A percentile compares a stretch with the other conserved stretches of the same genome.
Evolutionary conservation across 2,888 invertebrate genomes (phyloP).

Genomic region (Lithophane semibrunnea): DNA sequence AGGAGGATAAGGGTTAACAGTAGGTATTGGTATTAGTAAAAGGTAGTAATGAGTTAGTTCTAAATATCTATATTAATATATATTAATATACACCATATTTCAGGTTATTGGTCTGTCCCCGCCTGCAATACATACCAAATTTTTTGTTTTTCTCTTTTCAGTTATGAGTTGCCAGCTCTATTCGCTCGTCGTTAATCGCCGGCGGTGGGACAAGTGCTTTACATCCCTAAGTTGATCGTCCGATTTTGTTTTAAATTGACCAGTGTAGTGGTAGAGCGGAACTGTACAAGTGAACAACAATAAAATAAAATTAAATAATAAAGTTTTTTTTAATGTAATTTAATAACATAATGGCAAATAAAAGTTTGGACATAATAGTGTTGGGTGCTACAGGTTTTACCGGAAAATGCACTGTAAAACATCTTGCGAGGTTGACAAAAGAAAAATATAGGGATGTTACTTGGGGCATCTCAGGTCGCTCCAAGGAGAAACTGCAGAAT

Average conservation of each 20-base stretch:
- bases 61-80: too few species aligned
- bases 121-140: too few species aligned
- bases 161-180: too few species aligned
- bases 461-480: conserved; percentile 75
- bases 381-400: conserved; percentile 76
- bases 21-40: too few species aligned
- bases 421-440: conserved; percentile 62
- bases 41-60: too few species aligned
- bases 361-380: conserved; percentile 71
- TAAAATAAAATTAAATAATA: neutral
- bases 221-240: conserved; percentile 4
- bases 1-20: too few species aligned
- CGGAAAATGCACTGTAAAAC: conserved; percentile 68
- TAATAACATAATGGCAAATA: conserved; percentile 32
- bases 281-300: conserved; percentile 1
- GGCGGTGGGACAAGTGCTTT: too few species aligned
- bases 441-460: conserved; percentile 65
- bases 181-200: neutral
- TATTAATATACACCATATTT: too few species aligned
- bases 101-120: too few species aligned
- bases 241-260: conserved; percentile 15
- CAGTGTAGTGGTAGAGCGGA: neutral
- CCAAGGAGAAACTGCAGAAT: conserved; percentile 70
- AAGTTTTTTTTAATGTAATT: neutral
- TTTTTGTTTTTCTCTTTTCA: too few species aligned